Conservation (phyloP, 2,888 invertebrate genomes). For the Aproaerema taeniolella region DNA sequence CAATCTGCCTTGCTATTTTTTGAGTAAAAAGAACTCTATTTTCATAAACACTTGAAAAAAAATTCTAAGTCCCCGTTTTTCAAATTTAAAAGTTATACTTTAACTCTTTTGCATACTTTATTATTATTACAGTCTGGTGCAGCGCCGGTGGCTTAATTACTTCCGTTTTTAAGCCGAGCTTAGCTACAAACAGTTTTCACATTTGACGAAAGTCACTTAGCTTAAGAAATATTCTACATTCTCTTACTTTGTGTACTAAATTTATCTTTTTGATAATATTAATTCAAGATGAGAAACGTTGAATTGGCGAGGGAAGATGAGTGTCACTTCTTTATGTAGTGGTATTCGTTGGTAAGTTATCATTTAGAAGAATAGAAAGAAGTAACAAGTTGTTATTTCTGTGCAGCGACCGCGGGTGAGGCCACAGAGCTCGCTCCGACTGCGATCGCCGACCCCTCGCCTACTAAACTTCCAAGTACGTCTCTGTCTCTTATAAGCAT, state of each 20-base stretch:
- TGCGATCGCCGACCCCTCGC: constrained; percentile 74
- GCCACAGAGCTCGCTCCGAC: constrained; percentile 67
- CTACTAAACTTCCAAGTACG: constrained; percentile 80
- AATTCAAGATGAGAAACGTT: background rate
- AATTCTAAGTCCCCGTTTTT: too few species aligned
- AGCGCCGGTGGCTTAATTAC: constrained; percentile 5
- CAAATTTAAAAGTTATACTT: too few species aligned
- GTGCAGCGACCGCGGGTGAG: constrained; percentile 70
- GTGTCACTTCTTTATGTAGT: too few species aligned
- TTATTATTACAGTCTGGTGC: too few species aligned
- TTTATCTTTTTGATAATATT: too few species aligned
- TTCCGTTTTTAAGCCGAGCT: background rate
- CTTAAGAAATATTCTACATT: background rate
- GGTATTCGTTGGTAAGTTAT: background rate
- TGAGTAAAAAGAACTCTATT: too few species aligned
- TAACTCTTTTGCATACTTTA: too few species aligned
- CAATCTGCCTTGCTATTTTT: too few species aligned
- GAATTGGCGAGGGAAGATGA: too few species aligned
- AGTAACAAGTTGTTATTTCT: constrained; percentile 61
- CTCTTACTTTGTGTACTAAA: too few species aligned
- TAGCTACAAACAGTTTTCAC: background rate
- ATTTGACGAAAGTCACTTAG: background rate
- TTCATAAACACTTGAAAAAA: too few species aligned
- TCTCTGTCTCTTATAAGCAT: constrained; percentile 27
- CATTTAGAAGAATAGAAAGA: background rate